Base-by-base conservation (phyloP, 92 coral and sea anemone species). In the Umimayanthus kanabou region DNA sequence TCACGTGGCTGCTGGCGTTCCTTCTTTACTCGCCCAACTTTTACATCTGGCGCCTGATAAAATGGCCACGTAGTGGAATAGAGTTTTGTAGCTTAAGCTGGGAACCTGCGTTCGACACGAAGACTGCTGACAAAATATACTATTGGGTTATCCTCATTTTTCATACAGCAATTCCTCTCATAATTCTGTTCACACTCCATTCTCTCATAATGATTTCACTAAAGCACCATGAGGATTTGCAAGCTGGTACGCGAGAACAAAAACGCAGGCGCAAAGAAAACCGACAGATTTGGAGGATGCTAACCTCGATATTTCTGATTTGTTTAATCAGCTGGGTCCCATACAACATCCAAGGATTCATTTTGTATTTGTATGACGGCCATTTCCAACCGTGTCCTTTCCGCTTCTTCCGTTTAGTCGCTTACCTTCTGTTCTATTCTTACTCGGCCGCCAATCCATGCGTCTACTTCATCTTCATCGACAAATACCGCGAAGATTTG, bases 281-380 rank as follows among this genome's bases (percentile, higher is more conserved):
- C 55, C 53, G 73, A 22, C 85, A 80, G 23, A 61, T 80, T 33
- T 80, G 85, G 85, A 80, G 61, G n/a, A 80, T 80, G 85, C 25
- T 80, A 39, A 80, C 47, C 30, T 37, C 85, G 16, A 61, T 80
- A 80, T 39, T 64, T 6, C 11, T 61, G 14, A 64, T 64, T 16
- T 80, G 74, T 40, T 9, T 80, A 33, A 23, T 80, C 29, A 80
- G 50, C 73, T 80, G 73, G 73, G 50, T 80, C 6, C 85, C 85
- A 6, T 33, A 64, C 25, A 64, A 61, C 74, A 80, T 33, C 18
- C 8, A 3, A 26, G 10, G 10, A 30, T 67, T 67, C 25, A 22
- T 67, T 5, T 22, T 25, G 37, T 30, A 67, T 5, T 67, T 4
- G 29, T 23, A 67, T 67, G 22, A 14, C 14, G 28, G 73, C 8